Conservation (phyloP, 2,797 vertebrate genomes). For the Tauraco hartlaubi region DNA sequence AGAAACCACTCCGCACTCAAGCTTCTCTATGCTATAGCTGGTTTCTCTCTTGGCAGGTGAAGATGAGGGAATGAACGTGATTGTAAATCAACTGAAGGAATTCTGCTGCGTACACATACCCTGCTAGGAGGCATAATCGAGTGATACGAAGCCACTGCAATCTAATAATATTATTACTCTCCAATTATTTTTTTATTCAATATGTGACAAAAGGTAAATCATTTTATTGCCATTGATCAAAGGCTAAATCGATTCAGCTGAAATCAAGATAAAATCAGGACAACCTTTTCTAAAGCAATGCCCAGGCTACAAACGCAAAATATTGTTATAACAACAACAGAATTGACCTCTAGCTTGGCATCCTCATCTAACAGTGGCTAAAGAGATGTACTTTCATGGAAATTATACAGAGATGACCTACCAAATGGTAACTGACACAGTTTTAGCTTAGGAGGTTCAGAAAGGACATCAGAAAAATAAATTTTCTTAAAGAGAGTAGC, state of each 20-base stretch:
- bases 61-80: background rate
- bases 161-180: background rate
- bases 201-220: background rate
- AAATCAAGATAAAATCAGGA: background rate
- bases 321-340: background rate
- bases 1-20: background rate
- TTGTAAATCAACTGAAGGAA: background rate
- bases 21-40: background rate
- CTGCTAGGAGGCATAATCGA: background rate
- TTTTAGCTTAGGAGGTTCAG: background rate
- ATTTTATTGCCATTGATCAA: background rate
- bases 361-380: background rate
- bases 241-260: background rate
- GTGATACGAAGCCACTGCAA: background rate
- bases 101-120: background rate
- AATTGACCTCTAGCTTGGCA: background rate
- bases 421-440: background rate
- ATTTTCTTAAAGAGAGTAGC: background rate
- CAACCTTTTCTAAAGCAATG: background rate
- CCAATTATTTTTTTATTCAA: background rate
- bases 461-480: background rate
- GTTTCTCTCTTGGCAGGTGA: background rate
- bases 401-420: background rate
- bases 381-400: background rate
- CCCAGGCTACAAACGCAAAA: background rate